Evolutionary conservation across 2,113 vertebrate genomes (phyloP).

Genomic region (Tiliqua scincoides): DNA sequence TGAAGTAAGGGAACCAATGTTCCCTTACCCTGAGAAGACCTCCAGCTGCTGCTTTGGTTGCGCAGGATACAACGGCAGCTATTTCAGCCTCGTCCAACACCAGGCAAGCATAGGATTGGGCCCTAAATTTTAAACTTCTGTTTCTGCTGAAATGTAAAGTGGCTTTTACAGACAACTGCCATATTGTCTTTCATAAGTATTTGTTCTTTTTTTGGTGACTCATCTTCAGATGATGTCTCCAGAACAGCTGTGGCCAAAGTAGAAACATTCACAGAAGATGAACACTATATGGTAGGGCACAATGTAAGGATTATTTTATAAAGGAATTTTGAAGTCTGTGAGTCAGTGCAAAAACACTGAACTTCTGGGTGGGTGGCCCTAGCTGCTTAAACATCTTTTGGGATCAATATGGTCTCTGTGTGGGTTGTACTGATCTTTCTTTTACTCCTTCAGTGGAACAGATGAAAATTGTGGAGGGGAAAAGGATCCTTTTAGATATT

Average conservation of each 20-base stretch:
- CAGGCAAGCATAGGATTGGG: no score
- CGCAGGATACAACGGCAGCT: no score
- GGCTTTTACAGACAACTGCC: background rate
- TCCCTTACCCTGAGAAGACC: no score
- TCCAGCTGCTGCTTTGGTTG: no score
- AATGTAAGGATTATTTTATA: slow-evolving; percentile 5
- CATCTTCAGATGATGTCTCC: background rate
- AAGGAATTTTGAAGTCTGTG: background rate
- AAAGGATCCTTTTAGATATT: background rate
- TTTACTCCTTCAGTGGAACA: slow-evolving; percentile 13
- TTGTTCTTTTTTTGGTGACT: background rate
- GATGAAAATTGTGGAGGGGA: background rate
- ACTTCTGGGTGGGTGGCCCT: slow-evolving; percentile 1
- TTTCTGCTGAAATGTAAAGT: background rate
- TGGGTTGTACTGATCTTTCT: background rate
- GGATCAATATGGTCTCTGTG: background rate
- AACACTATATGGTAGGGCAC: background rate
- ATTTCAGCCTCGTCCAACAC: no score
- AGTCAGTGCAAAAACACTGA: slow-evolving; percentile 15
- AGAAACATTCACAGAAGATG: background rate
- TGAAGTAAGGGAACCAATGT: no score
- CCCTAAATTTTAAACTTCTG: background rate
- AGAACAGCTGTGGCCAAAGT: background rate
- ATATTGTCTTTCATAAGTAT: background rate
- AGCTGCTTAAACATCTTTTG: background rate